Evolutionary conservation across 2,888 invertebrate genomes (phyloP), one percentile per base, ranked within the genome.

Genomic region (Leptinotarsa rubiginosa): DNA sequence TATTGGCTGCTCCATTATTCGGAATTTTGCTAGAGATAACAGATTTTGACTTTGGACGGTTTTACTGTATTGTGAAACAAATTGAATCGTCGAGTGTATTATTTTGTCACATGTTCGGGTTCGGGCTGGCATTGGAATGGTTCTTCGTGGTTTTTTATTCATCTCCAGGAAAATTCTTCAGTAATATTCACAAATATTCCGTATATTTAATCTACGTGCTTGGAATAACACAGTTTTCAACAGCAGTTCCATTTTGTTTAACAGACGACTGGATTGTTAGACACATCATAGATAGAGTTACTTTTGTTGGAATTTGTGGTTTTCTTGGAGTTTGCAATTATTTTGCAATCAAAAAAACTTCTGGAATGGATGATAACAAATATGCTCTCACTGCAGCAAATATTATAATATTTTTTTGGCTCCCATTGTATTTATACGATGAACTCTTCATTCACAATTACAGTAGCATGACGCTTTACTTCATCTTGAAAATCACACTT

Each of bases 311-410:
- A 10, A 62, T 72, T 20, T 52, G 74, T 31, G 3, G 72, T 16
- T 69, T 74, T 47, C 25, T 69, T 31, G 59, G 62, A 56, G 20
- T 65, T 15, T 73, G 72, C 7, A 64, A 75, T n/a, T 74, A 65
- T 50, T 59, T 74, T 12, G 49, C 56, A 10, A 65, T 67, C 64
- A 70, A 16, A 41, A 70, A 59, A 13, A 69, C 49, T 65, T 31
- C 41, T 22, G 7, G 7, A 1, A n/a, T 59, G 22, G 56, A 31
- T 20, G 50, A 59, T 16, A 65, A 22, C 47, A 73, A 75, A 54
- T 75, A 75, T 62, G 20, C 64, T 10, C 47, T 77, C 15, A 74
- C 67, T 0, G 3, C 75, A 13, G 25, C 52, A 5, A 49, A 18
- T 18, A 15, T 73, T n/a, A 64, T 73, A 16, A 13, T 73, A n/a